A percentile compares a stretch with the other conserved stretches of the same genome.
Evolutionary conservation across 30 jellyfish, hydroid and myxozoan species (phyloP).

Genomic region (Hydractinia echinata): DNA sequence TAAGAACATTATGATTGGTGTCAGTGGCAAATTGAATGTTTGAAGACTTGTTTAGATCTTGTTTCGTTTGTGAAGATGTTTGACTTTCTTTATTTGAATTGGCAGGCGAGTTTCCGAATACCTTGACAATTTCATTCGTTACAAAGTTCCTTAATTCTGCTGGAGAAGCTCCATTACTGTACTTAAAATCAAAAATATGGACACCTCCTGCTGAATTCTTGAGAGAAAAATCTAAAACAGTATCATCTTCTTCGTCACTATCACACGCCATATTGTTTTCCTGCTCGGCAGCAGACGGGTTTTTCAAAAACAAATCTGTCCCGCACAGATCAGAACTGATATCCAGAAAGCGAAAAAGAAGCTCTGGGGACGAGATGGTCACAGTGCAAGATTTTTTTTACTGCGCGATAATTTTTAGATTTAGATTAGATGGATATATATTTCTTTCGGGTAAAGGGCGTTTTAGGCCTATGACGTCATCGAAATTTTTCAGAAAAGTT

Average conservation of each 20-base stretch:
- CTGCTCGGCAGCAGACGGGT: too few species aligned
- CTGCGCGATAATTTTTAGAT: too few species aligned
- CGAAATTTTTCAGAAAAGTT: too few species aligned
- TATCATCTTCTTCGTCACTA: neutral
- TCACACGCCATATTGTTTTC: too few species aligned
- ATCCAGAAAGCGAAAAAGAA: too few species aligned
- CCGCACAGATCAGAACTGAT: too few species aligned
- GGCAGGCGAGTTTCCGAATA: slow-evolving; percentile 11
- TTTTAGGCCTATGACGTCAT: too few species aligned
- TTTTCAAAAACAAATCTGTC: too few species aligned
- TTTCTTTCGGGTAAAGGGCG: too few species aligned
- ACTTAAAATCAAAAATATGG: slow-evolving; percentile 30
- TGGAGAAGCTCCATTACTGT: slow-evolving; percentile 7
- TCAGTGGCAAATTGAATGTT: neutral
- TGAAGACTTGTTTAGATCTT: neutral
- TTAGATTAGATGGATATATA: too few species aligned
- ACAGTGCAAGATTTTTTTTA: too few species aligned
- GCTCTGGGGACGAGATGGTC: too few species aligned
- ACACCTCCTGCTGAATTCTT: slow-evolving; percentile 3
- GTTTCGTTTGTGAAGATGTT: neutral
- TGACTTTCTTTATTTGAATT: neutral
- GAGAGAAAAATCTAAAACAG: neutral
- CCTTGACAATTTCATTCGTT: slow-evolving; percentile 4
- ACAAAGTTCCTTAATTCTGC: neutral
- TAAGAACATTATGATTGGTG: slow-evolving; percentile 21